Percentiles rank a stretch among this genome's conserved stretches.
Conservation (phyloP, 2,113 vertebrate species). For the Notarius quadriscutis region DNA sequence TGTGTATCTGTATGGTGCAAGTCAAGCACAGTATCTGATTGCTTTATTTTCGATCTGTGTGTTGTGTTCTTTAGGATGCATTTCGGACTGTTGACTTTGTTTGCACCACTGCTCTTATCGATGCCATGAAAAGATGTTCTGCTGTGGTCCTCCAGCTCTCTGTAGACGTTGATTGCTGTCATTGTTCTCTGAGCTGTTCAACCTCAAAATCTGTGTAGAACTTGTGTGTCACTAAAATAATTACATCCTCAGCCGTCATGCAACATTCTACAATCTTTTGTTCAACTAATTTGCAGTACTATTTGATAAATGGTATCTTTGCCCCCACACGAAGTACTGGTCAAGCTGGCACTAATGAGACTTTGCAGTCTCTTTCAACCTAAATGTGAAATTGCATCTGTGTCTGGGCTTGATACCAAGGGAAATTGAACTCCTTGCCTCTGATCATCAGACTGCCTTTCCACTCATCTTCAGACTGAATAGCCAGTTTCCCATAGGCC, state of each 20-base stretch:
- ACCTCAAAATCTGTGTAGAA: background rate
- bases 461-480: constrained; percentile 9
- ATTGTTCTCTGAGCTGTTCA: background rate
- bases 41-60: background rate
- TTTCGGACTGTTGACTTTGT: background rate
- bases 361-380: background rate
- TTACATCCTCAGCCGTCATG: background rate
- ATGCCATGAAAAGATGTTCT: background rate
- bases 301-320: constrained; percentile 28
- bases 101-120: background rate
- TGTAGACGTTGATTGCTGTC: background rate
- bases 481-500: constrained; percentile 26
- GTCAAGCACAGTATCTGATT: background rate
- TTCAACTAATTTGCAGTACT: background rate
- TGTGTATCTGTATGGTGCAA: background rate
- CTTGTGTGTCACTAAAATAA: background rate
- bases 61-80: background rate
- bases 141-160: background rate
- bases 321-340: background rate
- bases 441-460: constrained; percentile 15
- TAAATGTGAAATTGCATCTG: constrained; percentile 11
- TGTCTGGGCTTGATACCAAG: constrained; percentile 4
- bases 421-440: constrained; percentile 27
- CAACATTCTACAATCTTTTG: background rate
- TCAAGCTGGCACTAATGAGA: background rate